Base-by-base conservation (phyloP, 2,797 vertebrate species). In the Anas flavirostris region DNA sequence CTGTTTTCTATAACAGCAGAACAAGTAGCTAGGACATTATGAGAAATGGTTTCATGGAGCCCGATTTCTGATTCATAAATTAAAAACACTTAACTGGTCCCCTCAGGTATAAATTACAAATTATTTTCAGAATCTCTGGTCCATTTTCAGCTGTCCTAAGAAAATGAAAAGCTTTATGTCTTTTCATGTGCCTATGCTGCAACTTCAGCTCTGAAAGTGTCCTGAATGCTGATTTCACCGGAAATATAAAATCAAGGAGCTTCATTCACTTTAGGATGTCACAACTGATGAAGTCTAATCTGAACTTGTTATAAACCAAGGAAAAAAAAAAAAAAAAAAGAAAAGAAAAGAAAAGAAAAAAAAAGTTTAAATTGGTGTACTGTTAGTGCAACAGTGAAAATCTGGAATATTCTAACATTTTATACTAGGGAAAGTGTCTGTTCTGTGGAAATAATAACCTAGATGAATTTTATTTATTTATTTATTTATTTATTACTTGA, bases 1-100 rank as follows among this genome's bases (percentile, higher is more conserved):
- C 46, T 69, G 75, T 37, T 35, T 18, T 28, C 69, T 6, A 3
- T 5, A 2, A 0, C 0, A 52, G n/a, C 35, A 12, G 28, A 59
- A 11, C 69, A n/a, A 25, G 56, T 17, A 41, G 41, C 50, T 10
- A 11, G 25, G 25, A 3, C 9, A 37, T n/a, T 1, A 58, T 68
- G 60, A 58, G 39, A 12, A 56, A 37, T 0, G 10, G 9, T 26
- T 83, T 74, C 2, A 1, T 16, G n/a, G 26, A 78, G 63, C 29
- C 59, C 50, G 13, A 0, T 12, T 62, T 73, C 11, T 43, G 14
- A 86, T 7, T 59, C 77, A 7, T 10, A 2, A 22, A 41, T 41
- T 35, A 44, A 16, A 77, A 77, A 15, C 33, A 10, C 28, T 41
- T 70, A 7, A 11, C 18, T 15, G 15, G 2, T 74, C 14, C n/a